A percentile compares a stretch with the other conserved stretches of the same genome.
Evolutionary conservation across 2,888 invertebrate species (phyloP).

Genomic region (Eucera pruinosa): DNA sequence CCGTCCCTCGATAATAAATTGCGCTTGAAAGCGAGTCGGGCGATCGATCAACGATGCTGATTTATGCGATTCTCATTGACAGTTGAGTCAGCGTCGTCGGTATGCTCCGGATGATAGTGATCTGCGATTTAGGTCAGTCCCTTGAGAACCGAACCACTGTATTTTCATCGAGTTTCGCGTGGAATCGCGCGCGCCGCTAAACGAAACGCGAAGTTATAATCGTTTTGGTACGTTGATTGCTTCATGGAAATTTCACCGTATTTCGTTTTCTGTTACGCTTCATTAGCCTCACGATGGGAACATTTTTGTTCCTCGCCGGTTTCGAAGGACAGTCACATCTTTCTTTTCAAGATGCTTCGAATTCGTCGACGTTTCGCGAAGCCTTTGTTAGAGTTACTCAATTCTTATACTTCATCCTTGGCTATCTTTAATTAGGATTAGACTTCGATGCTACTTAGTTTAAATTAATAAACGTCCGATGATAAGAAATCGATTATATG

Average conservation of each 20-base stretch:
- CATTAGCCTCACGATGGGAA: conserved; percentile 2
- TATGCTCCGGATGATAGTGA: conserved; percentile 41
- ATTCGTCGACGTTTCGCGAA: neutral
- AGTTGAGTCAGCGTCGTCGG: conserved; percentile 45
- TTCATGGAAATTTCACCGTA: conserved; percentile 31
- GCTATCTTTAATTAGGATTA: too few relatives aligned
- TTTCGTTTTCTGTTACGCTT: neutral
- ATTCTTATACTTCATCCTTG: too few relatives aligned
- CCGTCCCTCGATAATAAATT: too few relatives aligned
- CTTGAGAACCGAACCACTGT: conserved; percentile 9
- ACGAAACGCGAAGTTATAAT: conserved; percentile 21
- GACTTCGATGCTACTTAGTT: too few relatives aligned
- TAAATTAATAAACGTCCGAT: too few relatives aligned
- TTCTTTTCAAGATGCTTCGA: neutral
- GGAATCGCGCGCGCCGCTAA: neutral
- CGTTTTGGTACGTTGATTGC: conserved; percentile 1
- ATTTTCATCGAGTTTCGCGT: conserved; percentile 43
- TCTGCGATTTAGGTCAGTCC: conserved; percentile 54
- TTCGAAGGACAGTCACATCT: neutral
- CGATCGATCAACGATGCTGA: conserved; percentile 26
- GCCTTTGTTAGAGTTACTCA: conserved; percentile 6
- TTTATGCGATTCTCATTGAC: conserved; percentile 48
- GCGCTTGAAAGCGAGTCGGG: conserved; percentile 15
- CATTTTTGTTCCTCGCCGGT: neutral
- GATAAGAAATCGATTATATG: too few relatives aligned